Conservation (phyloP, 2,113 vertebrate species). For the Felis catus region DNA sequence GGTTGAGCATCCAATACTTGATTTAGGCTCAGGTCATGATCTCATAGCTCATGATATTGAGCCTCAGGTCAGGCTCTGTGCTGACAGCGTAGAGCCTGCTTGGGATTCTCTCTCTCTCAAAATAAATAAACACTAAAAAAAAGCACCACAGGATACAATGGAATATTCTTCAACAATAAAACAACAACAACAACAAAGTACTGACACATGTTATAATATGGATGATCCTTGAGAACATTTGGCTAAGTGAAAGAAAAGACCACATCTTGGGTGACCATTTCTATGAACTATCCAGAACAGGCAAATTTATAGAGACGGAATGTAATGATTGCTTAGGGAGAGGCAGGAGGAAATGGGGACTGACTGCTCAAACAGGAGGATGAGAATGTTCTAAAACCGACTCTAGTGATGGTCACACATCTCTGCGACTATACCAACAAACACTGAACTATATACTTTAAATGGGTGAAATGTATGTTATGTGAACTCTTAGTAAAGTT, state of each 20-base stretch:
- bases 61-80: too few species aligned
- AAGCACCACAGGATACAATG: background rate
- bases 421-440: background rate
- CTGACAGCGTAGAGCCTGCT: too few species aligned
- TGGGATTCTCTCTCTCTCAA: too few species aligned
- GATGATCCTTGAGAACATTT: background rate
- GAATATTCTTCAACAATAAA: slow-evolving; percentile 12
- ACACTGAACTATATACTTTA: background rate
- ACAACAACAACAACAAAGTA: background rate
- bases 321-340: background rate
- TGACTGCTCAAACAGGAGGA: background rate
- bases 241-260: slow-evolving; percentile 17
- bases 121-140: too few species aligned
- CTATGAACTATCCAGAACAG: background rate
- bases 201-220: background rate
- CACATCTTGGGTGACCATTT: background rate
- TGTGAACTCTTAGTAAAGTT: background rate
- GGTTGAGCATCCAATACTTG: too few species aligned
- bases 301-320: background rate
- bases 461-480: background rate
- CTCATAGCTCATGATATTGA: too few species aligned
- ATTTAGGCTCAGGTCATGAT: too few species aligned
- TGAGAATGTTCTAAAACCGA: background rate
- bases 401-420: background rate
- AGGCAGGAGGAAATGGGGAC: background rate